A percentile compares a stretch with the other conserved stretches of the same genome.
These are phyloP conservation scores for Sigmodon hispidus DNA, from an alignment of 2,113 vertebrate genomes.

Conservation along the genomic window DNA sequence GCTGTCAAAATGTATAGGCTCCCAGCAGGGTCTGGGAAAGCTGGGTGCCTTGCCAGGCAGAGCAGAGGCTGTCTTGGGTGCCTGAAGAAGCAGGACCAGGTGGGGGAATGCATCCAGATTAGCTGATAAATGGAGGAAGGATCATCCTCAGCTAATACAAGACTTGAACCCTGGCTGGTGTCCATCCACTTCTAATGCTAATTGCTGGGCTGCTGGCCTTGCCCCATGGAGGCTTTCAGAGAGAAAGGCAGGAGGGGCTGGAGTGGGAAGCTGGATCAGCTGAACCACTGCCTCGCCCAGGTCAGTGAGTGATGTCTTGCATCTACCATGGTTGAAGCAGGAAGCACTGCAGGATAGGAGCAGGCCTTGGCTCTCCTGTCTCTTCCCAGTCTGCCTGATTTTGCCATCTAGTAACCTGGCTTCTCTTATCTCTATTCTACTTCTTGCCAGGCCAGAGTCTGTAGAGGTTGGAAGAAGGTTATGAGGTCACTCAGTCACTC, in stretches of 20 bases:
- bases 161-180: not conserved
- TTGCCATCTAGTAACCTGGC: not conserved
- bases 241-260: not conserved
- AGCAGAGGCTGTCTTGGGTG: not conserved
- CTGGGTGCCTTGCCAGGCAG: not conserved
- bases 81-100: not conserved
- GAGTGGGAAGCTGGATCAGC: rapidly evolving
- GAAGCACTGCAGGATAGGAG: not conserved
- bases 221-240: not conserved
- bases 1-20: not conserved
- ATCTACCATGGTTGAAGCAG: not conserved
- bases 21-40: not conserved
- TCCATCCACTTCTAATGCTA: conserved; percentile 25
- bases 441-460: not conserved
- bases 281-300: not conserved
- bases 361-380: too few relatives aligned
- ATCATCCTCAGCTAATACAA: not conserved
- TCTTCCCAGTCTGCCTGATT: not conserved
- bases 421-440: not conserved
- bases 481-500: not conserved
- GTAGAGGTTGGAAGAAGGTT: not conserved
- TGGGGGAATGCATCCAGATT: not conserved
- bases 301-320: not conserved
- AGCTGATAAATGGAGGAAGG: not conserved
- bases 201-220: not conserved